A percentile compares a stretch with the other conserved stretches of the same genome.
These are phyloP conservation scores for Alethe castanea DNA, from an alignment of 2,113 vertebrate species.

Conservation along the genomic window DNA sequence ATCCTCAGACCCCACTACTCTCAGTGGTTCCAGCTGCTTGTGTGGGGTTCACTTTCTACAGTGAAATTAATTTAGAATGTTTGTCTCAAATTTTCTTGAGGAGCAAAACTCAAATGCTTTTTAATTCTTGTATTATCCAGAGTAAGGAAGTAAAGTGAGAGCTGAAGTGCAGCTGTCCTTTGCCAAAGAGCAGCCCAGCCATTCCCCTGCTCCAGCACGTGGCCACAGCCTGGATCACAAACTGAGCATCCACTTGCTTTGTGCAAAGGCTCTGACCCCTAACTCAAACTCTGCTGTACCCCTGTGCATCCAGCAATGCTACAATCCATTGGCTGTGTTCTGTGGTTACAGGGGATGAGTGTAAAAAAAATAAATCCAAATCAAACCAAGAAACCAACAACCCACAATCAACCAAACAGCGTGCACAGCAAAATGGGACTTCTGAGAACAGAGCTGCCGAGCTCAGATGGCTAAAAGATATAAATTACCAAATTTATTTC, in stretches of 20 bases:
- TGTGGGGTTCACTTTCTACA: background rate
- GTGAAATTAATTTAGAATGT: background rate
- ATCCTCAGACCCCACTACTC: background rate
- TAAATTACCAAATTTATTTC: background rate
- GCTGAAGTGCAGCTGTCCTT: background rate
- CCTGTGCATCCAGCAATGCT: background rate
- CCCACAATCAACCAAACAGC: rapidly evolving
- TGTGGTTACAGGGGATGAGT: background rate
- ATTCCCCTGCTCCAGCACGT: rapidly evolving
- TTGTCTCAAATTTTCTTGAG: background rate
- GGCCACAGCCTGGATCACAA: background rate
- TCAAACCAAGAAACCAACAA: background rate
- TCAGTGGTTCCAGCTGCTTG: background rate
- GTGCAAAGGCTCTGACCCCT: background rate
- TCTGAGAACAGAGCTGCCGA: background rate
- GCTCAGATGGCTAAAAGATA: background rate
- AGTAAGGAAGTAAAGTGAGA: background rate
- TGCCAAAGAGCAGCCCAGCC: background rate
- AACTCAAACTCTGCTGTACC: background rate
- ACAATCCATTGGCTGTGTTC: background rate
- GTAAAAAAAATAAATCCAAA: background rate
- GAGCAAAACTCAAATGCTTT: background rate
- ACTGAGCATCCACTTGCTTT: background rate
- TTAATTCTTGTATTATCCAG: background rate
- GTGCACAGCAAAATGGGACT: background rate